Base-by-base conservation (phyloP, 2,888 invertebrate genomes). In the Cantharis rustica region DNA sequence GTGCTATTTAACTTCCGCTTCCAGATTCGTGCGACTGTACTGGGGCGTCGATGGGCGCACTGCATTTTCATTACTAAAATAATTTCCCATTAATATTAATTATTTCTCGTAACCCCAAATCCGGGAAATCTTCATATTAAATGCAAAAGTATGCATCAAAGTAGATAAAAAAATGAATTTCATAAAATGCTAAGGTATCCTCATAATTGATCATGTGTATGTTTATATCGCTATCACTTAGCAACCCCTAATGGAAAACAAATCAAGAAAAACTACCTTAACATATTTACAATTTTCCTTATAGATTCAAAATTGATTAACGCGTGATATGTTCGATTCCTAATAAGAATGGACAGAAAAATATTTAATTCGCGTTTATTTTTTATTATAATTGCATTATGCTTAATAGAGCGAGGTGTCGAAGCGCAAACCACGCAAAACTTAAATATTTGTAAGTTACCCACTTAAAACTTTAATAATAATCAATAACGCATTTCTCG, bases 381-480 rank as follows among this genome's bases (percentile, higher is more conserved):
- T 3, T 16, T 77, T 17, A 73, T 73, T 61, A 26, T 77, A 68
- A 69, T 77, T 68, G 17, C 62, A 16, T 68, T 68, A 7, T 26
- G 27, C 62, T 20, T 71, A 9, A 73, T 16, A 20, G 16, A 73
- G 27, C 15, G 4, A 15, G 15, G 70, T 74, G 77, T 69, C 15
- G 27, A 78, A 9, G 70, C 81, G n/a, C 93, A 93, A 88, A 93
- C 93, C 0, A 93, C 92, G 75, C 93, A 93, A 87, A 93, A 93
- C 86, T 92, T 93, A 78, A 93, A 93, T 85, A 92, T 93, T 84
- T 90, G 93, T 93, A 91, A 92, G 93, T 63, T 23, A 64, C 23
- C 23, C 1, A 9, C 68, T 16, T 20, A 62, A 27, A 3, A 27
- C 26, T 27, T 10, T 68, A 23, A 23, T 23, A 23, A 63, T 63